Evolutionary conservation across 2,888 invertebrate species (phyloP).

Genomic region (Stegophylla sp.): DNA sequence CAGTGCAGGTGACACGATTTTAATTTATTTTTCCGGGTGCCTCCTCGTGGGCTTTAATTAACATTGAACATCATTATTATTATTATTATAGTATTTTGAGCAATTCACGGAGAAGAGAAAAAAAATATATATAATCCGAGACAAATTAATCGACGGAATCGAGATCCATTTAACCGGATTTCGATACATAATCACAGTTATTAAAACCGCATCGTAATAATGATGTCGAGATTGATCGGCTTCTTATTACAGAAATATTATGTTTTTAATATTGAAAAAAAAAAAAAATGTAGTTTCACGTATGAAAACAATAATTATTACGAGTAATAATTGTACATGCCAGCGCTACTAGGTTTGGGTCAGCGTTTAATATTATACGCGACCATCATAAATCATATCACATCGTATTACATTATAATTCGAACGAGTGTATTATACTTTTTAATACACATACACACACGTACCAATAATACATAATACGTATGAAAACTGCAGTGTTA

Average conservation of each 20-base stretch:
- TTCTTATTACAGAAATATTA: slow-evolving; percentile 25
- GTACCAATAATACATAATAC: too few relatives aligned
- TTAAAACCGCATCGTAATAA: slow-evolving; percentile 25
- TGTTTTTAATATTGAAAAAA: not conserved
- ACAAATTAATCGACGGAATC: not conserved
- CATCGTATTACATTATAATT: too few relatives aligned
- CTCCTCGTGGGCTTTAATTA: too few relatives aligned
- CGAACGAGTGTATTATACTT: too few relatives aligned
- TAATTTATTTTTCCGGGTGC: too few relatives aligned
- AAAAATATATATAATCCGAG: not conserved
- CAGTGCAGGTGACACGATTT: too few relatives aligned
- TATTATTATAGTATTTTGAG: not conserved
- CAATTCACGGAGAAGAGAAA: not conserved
- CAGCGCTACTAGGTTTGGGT: not conserved
- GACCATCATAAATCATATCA: slow-evolving; percentile 37
- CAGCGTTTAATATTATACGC: slow-evolving; percentile 28
- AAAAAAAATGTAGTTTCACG: not conserved
- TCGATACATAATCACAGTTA: slow-evolving; percentile 22
- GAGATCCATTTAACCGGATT: slow-evolving; percentile 22
- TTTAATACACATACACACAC: too few relatives aligned
- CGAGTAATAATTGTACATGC: not conserved
- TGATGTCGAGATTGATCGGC: slow-evolving; percentile 22
- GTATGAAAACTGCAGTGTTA: too few relatives aligned
- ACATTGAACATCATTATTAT: not conserved
- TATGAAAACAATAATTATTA: slow-evolving; percentile 33